Conservation (phyloP, 2,113 vertebrate species). For the human region GRCh38 chr5:127390001-127390500, state of each 20-base stretch:
- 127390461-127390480: too few relatives aligned
- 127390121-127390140: neutral
- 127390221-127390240: slow-evolving; percentile 20
- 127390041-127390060: slow-evolving; percentile 2
- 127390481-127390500: too few relatives aligned
- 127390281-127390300: neutral
- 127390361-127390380: too few relatives aligned
- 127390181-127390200: neutral
- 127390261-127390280: slow-evolving; percentile 22
- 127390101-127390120: neutral
- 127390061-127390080: neutral
- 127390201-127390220: neutral
- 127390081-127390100: neutral
- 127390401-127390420: too few relatives aligned
- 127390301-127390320: too few relatives aligned
- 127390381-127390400: too few relatives aligned
- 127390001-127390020: neutral
- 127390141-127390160: neutral
- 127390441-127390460: too few relatives aligned
- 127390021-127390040: neutral
- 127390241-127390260: slow-evolving; percentile 32
- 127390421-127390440: too few relatives aligned
- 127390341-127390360: too few relatives aligned
- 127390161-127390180: neutral
- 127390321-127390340: too few relatives aligned